A percentile compares a stretch with the other conserved stretches of the same genome.
Evolutionary conservation across 2,797 vertebrate genomes (phyloP).

Genomic region (Centropyge bicolor): DNA sequence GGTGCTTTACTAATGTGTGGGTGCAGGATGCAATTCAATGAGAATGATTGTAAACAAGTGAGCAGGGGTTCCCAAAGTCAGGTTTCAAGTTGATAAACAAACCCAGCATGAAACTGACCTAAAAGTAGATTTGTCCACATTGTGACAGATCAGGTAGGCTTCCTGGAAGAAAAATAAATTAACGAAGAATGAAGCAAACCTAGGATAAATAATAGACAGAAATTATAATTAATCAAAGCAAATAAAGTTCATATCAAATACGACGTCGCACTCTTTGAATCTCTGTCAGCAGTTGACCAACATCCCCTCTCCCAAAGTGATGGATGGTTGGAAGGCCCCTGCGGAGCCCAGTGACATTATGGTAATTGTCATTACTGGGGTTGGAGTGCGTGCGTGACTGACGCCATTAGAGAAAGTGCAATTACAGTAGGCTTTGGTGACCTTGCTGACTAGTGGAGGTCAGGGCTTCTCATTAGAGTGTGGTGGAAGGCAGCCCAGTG

Average conservation of each 20-base stretch:
- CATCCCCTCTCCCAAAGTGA: slow-evolving; percentile 75
- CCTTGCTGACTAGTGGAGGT: slow-evolving; percentile 90
- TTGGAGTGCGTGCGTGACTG: slow-evolving; percentile 87
- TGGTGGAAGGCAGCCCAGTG: slow-evolving; percentile 89
- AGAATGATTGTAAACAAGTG: slow-evolving; percentile 13
- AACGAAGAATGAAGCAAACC: background rate
- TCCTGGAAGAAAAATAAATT: background rate
- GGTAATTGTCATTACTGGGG: slow-evolving; percentile 89
- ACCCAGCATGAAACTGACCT: background rate
- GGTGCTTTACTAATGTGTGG: slow-evolving; percentile 2
- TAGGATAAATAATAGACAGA: background rate
- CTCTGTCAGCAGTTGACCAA: slow-evolving; percentile 66
- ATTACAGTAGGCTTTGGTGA: slow-evolving; percentile 89
- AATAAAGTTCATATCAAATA: slow-evolving; percentile 41
- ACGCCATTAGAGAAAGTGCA: slow-evolving; percentile 90
- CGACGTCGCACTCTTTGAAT: slow-evolving; percentile 44
- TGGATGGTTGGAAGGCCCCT: slow-evolving; percentile 81
- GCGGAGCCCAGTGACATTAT: slow-evolving; percentile 84
- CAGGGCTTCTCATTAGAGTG: slow-evolving; percentile 90
- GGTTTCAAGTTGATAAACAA: slow-evolving; percentile 3
- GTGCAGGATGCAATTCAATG: slow-evolving; percentile 10
- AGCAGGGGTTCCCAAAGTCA: background rate
- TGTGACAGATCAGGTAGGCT: background rate
- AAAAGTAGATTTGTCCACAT: background rate
- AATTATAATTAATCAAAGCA: background rate